A percentile compares a stretch with the other conserved stretches of the same genome.
Conservation (phyloP, 2,113 vertebrate genomes). For the Gopherus evgoodei region DNA sequence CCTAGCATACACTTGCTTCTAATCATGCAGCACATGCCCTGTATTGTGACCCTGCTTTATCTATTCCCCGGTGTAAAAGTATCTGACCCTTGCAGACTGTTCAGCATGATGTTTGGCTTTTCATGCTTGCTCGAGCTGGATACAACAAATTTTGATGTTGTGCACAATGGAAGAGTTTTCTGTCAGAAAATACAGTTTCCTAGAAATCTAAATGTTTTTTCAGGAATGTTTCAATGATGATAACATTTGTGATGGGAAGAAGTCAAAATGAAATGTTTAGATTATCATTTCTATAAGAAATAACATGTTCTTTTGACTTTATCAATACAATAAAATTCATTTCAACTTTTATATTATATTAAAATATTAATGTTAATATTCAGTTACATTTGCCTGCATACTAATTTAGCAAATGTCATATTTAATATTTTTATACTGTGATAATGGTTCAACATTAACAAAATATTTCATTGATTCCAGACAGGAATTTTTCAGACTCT, state of each 20-base stretch:
- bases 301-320: background rate
- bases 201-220: background rate
- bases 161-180: background rate
- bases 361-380: background rate
- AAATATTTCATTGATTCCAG: background rate
- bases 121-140: background rate
- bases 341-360: background rate
- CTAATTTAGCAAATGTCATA: background rate
- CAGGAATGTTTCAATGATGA: background rate
- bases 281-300: background rate
- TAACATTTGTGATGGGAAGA: background rate
- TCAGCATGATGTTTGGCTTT: background rate
- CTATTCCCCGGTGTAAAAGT: background rate
- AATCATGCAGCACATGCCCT: background rate
- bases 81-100: background rate
- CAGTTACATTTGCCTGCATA: background rate
- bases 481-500: fast-evolving
- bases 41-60: background rate
- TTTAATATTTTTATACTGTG: too few species aligned
- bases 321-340: background rate
- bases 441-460: too few species aligned
- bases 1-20: background rate
- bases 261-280: background rate
- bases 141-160: background rate
- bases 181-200: background rate